A percentile compares a stretch with the other conserved stretches of the same genome.
phyloP scores from a whole-genome alignment of 2,888 invertebrate species.

The Eudasyphora cyanicolor region DNA sequence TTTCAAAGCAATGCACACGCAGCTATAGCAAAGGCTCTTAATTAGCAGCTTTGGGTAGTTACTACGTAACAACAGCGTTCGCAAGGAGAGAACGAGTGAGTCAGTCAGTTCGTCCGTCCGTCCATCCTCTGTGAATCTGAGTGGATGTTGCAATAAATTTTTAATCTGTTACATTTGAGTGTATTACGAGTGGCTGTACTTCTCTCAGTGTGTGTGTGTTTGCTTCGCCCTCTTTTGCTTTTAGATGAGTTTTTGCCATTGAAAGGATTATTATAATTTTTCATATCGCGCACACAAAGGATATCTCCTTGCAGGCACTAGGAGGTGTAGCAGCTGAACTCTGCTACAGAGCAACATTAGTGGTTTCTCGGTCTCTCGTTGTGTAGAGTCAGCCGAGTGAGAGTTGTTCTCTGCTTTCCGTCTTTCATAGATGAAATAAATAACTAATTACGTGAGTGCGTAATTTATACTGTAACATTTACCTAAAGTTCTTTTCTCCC shows the following conservation, averaged over 20 bases:
- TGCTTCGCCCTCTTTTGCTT: not conserved
- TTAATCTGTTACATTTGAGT: conserved; percentile 50
- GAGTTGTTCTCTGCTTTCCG: too few species aligned
- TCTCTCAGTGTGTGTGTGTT: not conserved
- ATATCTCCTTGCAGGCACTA: not conserved
- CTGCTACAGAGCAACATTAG: too few species aligned
- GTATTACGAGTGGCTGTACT: not conserved
- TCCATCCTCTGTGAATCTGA: too few species aligned
- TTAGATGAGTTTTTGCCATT: not conserved
- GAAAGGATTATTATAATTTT: conserved; percentile 19
- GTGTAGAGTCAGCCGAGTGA: too few species aligned
- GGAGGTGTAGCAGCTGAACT: not conserved
- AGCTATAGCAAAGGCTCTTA: conserved; percentile 15
- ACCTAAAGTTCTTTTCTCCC: conserved; percentile 35
- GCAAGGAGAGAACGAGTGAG: not conserved
- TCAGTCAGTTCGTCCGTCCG: conserved; percentile 16
- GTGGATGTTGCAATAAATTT: conserved; percentile 52
- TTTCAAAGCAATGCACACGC: not conserved
- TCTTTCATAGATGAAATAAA: conserved; percentile 26
- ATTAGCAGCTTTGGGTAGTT: not conserved
- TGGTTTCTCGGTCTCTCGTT: too few species aligned
- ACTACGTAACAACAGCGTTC: not conserved
- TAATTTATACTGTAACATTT: conserved; percentile 52
- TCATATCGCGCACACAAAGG: not conserved
- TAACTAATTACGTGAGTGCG: conserved; percentile 59